Evolutionary conservation across 1,140 invertebrate species (phyloP).

Genomic region (Ips nitidus): DNA sequence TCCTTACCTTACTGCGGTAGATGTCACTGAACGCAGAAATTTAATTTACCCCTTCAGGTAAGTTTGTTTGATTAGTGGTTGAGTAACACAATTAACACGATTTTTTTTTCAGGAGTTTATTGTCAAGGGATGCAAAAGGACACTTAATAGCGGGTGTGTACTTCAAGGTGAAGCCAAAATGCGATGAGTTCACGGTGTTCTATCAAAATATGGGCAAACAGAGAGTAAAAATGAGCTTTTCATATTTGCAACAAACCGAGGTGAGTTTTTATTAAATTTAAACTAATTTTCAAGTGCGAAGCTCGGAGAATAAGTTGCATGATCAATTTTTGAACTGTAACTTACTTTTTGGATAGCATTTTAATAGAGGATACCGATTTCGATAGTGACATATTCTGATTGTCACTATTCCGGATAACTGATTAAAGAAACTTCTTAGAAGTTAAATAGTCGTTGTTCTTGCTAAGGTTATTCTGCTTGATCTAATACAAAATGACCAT

Average conservation of each 20-base stretch:
- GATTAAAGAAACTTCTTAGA: no score
- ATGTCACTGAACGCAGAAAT: constrained; percentile 86
- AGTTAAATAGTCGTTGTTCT: no score
- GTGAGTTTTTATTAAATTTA: constrained; percentile 52
- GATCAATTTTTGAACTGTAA: no score
- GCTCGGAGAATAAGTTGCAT: no score
- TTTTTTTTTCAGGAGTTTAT: constrained; percentile 60
- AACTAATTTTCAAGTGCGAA: no score
- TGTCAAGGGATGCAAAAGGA: constrained; percentile 78
- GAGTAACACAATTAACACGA: background rate
- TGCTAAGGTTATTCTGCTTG: no score
- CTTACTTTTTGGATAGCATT: no score
- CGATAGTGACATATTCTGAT: no score
- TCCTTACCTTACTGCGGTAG: constrained; percentile 78
- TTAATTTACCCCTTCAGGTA: constrained; percentile 78
- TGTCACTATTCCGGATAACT: no score
- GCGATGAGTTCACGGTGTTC: constrained; percentile 76
- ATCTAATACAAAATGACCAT: no score
- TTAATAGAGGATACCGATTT: no score
- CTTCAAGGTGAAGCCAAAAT: constrained; percentile 67
- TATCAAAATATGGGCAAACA: constrained; percentile 69
- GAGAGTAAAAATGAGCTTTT: constrained; percentile 70
- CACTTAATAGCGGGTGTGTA: constrained; percentile 80
- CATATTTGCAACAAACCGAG: constrained; percentile 64
- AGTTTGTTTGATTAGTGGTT: background rate